Evolutionary conservation across 2,888 invertebrate species (phyloP), one percentile per base, ranked within the genome.

Genomic region (Matsumyia berberina): DNA sequence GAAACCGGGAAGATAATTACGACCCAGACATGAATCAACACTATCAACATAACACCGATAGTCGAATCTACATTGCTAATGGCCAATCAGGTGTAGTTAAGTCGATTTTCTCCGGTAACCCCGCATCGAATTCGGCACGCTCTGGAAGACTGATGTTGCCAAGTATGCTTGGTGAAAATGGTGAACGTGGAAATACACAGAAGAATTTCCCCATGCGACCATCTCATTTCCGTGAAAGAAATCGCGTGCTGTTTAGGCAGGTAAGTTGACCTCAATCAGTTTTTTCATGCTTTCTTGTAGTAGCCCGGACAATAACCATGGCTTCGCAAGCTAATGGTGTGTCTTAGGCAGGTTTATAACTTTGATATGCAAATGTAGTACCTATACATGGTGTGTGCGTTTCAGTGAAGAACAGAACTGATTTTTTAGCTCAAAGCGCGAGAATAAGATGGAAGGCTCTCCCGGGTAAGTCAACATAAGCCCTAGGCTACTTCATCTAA

Each of bases 171-270:
- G 62, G 77, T 39, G 86, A 79, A 24, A 53, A 35, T 8, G 44
- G 58, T 5, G 82, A 82, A n/a, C 72, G 60, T 24, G 70, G 64
- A 19, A 64, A 42, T 15, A 77, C 88, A 19, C 87, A 88, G 15
- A 88, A 87, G 35, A 80, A 88, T 6, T 88, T 89, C 79, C 89
- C 90, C 1, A 72, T 88, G 42, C 87, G 88, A 15, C 88, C 89
- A 77, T 91, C 91, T 3, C 89, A 90, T 67, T 91, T 91, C 67
- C 88, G 91, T 9, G 91, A 91, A 87, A 86, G 91, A 37, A 91
- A 90, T 87, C 90, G 91, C 0, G 89, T 89, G 0, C 82, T 91
- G 8, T 88, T 89, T 5, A 88, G 89, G 79, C 89, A 90, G 89
- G 91, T 91, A 86, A 87, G 86, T 74, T 6, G 7, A 8, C n/a